A percentile compares a stretch with the other conserved stretches of the same genome.
phyloP scores from a whole-genome alignment of 2,888 invertebrate species.

The Nomada ferruginata region DNA sequence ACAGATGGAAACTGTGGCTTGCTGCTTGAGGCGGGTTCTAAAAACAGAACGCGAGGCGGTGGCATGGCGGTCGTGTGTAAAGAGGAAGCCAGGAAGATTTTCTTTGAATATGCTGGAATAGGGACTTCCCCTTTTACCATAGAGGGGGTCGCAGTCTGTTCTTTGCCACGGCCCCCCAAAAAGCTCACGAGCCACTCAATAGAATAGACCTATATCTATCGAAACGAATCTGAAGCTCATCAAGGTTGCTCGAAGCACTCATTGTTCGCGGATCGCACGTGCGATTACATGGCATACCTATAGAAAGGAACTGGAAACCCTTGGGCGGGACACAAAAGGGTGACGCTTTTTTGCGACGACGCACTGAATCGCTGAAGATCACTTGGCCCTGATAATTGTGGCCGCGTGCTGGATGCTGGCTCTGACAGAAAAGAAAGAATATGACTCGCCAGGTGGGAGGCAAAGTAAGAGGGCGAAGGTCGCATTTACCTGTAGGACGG shows the following conservation, averaged over 20 bases:
- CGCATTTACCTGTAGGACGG: slow-evolving; percentile 84
- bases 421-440: slow-evolving; percentile 80
- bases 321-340: slow-evolving; percentile 85
- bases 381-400: slow-evolving; percentile 85
- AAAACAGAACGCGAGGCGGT: slow-evolving; percentile 70
- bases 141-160: slow-evolving; percentile 4
- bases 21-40: slow-evolving; percentile 85
- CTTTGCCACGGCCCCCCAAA: not conserved
- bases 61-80: slow-evolving; percentile 43
- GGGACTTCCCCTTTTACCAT: slow-evolving; percentile 60
- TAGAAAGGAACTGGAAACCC: slow-evolving; percentile 84
- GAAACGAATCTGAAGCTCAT: slow-evolving; percentile 15
- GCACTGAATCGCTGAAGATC: slow-evolving; percentile 82
- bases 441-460: slow-evolving; percentile 11
- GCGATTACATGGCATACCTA: slow-evolving; percentile 80
- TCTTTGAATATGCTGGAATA: slow-evolving; percentile 74
- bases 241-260: not conserved
- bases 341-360: slow-evolving; percentile 78
- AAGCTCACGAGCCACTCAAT: not conserved
- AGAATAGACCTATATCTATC: not conserved
- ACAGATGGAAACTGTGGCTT: slow-evolving; percentile 84
- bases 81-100: slow-evolving; percentile 39
- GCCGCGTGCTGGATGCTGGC: slow-evolving; percentile 86
- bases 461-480: not conserved
- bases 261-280: not conserved